Base-by-base conservation (phyloP, 1,140 invertebrate genomes). In the Caenorhabditis remanei region DNA sequence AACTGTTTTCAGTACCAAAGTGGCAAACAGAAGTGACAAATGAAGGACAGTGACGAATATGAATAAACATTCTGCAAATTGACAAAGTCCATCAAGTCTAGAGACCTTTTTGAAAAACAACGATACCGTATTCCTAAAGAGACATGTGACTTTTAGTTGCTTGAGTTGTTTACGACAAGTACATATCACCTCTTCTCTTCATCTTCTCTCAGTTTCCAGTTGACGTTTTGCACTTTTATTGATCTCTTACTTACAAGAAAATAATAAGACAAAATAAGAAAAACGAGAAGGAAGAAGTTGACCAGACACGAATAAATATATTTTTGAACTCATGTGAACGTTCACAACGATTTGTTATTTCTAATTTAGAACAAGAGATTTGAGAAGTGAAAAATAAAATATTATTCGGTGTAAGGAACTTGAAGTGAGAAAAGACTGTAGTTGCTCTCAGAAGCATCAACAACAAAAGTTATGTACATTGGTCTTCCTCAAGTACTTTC, bases 51-150 rank as follows among this genome's bases (percentile, higher is more conserved):
- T 21, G 21, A 32, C 13, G 32, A 63, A 11, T 79, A 24, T 50
- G 46, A 79, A 79, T 79, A n/a, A 79, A 79, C 65, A 71, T 46
- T 71, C 65, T 71, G 65, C 65, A 71, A 43, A 71, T 43, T 71
- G 41, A 43, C 16, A 71, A 71, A 46, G 40, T 71, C 65, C 40
- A 43, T n/a, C 41, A 16, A 67, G 41, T 67, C 14, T 67, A 67
- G 40, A 63, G 24, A 58, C 55, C 19, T 58, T 58, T 58, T n/a
- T 9, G 9, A 40, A 71, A 71, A 71, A 71, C 41, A 71, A 71
- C 21, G n/a, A n/a, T 79, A 50, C 71, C 71, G 71, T 79, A 79
- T n/a, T 50, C 19, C n/a, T 71, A 9, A 14, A 40, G n/a, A 58
- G 16, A 19, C 65, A 71, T 71, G 65, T 71, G 65, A 46, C 41